Percentiles rank a stretch among this genome's conserved stretches.
These are phyloP conservation scores for Ophion slaviceki DNA, from an alignment of 2,888 invertebrate genomes.

Conservation along the genomic window DNA sequence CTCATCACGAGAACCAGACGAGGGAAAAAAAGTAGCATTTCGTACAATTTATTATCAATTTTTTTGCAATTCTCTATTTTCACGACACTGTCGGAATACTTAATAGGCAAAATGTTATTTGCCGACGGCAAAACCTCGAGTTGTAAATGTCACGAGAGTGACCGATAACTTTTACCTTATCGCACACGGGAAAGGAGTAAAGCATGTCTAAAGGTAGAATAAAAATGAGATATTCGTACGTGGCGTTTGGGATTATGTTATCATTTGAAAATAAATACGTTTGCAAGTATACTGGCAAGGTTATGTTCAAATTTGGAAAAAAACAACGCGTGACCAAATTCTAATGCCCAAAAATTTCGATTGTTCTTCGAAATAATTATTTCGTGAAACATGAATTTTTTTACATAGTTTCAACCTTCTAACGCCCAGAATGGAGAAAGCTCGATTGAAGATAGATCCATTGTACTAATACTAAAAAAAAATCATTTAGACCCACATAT, in stretches of 20 bases:
- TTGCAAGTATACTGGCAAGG: not conserved
- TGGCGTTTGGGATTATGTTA: not conserved
- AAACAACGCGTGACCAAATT: too few relatives aligned
- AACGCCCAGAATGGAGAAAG: too few relatives aligned
- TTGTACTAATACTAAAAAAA: too few relatives aligned
- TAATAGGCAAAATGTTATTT: not conserved
- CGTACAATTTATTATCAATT: constrained; percentile 4
- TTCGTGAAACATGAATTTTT: too few relatives aligned
- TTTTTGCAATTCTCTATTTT: not conserved
- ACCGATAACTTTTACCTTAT: not conserved
- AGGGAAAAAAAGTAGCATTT: constrained; percentile 3
- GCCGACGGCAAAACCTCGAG: not conserved
- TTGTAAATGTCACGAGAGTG: not conserved
- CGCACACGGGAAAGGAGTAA: not conserved
- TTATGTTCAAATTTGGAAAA: not conserved
- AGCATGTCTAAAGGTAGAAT: not conserved
- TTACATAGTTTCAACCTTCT: too few relatives aligned
- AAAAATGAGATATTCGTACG: not conserved
- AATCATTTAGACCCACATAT: too few relatives aligned
- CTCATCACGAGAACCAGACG: not conserved
- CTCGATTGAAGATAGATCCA: too few relatives aligned
- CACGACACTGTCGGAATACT: not conserved
- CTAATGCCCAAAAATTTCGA: too few relatives aligned
- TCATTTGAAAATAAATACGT: not conserved
- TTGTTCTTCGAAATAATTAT: too few relatives aligned